These are phyloP conservation scores for Temnothorax rugatulus DNA, from an alignment of 2,888 invertebrate species.

Conservation along the genomic window DNA sequence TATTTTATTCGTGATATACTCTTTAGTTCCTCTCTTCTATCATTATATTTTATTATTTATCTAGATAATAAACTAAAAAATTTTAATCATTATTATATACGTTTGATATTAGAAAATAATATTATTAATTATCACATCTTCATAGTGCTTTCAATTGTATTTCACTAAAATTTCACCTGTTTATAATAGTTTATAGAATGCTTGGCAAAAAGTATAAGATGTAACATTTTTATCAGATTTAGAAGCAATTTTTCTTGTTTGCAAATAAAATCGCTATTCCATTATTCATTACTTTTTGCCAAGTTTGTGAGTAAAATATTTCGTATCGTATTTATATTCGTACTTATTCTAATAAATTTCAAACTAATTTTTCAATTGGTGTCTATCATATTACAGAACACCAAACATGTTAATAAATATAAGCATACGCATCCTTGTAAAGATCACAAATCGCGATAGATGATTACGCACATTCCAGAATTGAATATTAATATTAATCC, in stretches of 20 bases:
- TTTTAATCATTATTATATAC: background rate
- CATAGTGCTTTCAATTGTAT: background rate
- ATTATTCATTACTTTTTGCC: background rate
- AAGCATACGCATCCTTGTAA: background rate
- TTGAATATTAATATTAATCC: constrained; percentile 11
- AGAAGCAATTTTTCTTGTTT: background rate
- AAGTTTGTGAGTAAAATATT: background rate
- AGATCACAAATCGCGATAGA: background rate
- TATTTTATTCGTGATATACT: background rate
- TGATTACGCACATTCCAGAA: background rate
- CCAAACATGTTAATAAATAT: background rate
- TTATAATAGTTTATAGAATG: background rate
- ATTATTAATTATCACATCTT: constrained; percentile 1
- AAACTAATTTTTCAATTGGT: background rate
- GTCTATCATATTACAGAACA: background rate
- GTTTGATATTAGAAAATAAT: background rate
- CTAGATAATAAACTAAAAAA: background rate
- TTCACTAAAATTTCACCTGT: background rate
- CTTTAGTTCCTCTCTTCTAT: background rate
- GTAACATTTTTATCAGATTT: background rate
- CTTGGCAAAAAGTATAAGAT: background rate
- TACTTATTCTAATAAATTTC: background rate
- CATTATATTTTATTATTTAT: background rate
- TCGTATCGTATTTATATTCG: background rate
- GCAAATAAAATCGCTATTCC: background rate